Evolutionary conservation across 2,113 vertebrate genomes (phyloP), one percentile per base, ranked within the genome.

Genomic region (Crypturellus undulatus): DNA sequence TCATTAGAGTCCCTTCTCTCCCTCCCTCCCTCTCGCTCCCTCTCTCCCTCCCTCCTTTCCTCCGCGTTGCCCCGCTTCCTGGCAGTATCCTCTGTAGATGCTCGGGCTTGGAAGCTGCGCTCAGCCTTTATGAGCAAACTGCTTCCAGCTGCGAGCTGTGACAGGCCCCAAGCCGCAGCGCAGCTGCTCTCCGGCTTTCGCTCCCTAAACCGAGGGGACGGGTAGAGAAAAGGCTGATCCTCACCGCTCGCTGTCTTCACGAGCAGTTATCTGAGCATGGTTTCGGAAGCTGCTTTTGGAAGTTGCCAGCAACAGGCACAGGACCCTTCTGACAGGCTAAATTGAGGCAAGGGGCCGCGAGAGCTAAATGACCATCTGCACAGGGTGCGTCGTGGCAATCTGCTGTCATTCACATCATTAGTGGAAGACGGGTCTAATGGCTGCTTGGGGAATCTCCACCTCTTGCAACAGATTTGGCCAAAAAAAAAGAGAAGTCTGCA

Each of bases 91-190:
- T 95, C 76, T 89, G 92, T 91, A 85, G 76, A 89, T 43, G 30
- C 87, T 34, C 36, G 81, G 82, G 69, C 51, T 88, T 92, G 91
- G 89, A 94, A 87, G 80, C 87, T 45, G 58, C 0, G 0, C 77
- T 91, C 52, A 77, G 96, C 18, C 86, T 81, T 67, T 60, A 83
- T 32, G 71, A 87, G 91, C 64, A 94, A 96, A 97, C 85, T 93
- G 90, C 34, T 96, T 96, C 93, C 96, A 96, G 88, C 95, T 96
- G 96, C 80, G 87, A 40, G 76, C 87, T 70, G 62, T 51, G 89
- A 84, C 43, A 67, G 92, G 54, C 84, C 72, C 45, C 36, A 47
- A 68, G 82, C 64, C 16, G 1, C 84, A 3, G 15, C 12, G 81
- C 92, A 94, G 95, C 87, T 94, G 91, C 36, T 86, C 89, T 68